phyloP scores from a whole-genome alignment of 2,113 vertebrate genomes.

The Ailurus styani region DNA sequence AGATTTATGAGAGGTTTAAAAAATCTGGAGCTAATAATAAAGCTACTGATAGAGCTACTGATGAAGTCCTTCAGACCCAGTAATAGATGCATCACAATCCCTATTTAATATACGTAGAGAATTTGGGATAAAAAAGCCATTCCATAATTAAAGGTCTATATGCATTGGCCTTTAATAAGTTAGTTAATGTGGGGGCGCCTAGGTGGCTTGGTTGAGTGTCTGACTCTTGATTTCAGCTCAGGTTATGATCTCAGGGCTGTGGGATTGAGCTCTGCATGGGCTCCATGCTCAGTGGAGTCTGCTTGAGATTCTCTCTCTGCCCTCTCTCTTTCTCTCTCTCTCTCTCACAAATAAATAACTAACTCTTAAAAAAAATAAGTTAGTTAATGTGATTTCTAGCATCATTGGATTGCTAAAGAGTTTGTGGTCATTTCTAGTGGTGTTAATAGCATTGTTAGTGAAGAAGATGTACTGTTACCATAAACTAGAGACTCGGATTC shows the following conservation, averaged over 20 bases:
- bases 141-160: constrained; percentile 28
- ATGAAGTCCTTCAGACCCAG: neutral
- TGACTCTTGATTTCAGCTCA: neutral
- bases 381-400: neutral
- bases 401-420: neutral
- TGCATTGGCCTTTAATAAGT: neutral
- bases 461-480: neutral
- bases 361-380: neutral
- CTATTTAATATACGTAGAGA: neutral
- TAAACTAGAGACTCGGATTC: neutral
- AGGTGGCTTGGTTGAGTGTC: neutral
- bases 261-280: neutral
- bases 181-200: neutral
- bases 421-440: neutral
- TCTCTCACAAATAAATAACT: neutral
- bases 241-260: neutral
- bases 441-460: neutral
- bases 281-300: neutral
- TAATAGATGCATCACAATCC: neutral
- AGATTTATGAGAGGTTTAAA: neutral
- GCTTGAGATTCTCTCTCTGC: neutral
- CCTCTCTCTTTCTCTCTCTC: neutral
- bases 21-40: constrained; percentile 19
- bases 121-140: constrained; percentile 21
- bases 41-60: constrained; percentile 5